These are phyloP conservation scores for Tetrax tetrax DNA, from an alignment of 2,113 vertebrate species.

Conservation along the genomic window DNA sequence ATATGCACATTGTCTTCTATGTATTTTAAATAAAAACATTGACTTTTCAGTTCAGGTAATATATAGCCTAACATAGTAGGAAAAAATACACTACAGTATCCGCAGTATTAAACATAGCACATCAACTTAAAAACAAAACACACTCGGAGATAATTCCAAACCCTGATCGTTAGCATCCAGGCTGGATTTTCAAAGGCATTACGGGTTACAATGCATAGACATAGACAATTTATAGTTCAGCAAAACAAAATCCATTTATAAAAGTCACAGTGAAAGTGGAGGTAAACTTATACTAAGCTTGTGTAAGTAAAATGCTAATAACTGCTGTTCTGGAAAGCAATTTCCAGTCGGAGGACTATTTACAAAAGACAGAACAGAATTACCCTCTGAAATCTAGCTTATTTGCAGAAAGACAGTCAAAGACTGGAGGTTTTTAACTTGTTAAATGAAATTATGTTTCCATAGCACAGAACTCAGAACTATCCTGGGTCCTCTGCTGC, in stretches of 20 bases:
- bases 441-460: neutral
- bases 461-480: neutral
- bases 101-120: neutral
- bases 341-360: slow-evolving; percentile 4
- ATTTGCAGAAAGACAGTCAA: neutral
- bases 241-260: slow-evolving; percentile 42
- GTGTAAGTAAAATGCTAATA: neutral
- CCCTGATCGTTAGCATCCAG: neutral
- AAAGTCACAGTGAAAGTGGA: slow-evolving; percentile 55
- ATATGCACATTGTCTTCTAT: neutral
- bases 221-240: neutral
- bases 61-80: no score
- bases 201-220: slow-evolving; percentile 49
- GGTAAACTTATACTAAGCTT: slow-evolving; percentile 7
- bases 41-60: no score
- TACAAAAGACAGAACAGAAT: neutral
- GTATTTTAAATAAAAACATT: neutral
- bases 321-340: neutral
- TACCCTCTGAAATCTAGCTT: neutral
- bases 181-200: slow-evolving; percentile 56
- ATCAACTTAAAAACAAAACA: neutral
- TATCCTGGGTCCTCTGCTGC: neutral
- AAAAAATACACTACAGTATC: neutral
- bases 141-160: slow-evolving; percentile 31
- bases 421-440: neutral